phyloP scores from a whole-genome alignment of 2,113 vertebrate genomes.

The Ardeotis arabs region DNA sequence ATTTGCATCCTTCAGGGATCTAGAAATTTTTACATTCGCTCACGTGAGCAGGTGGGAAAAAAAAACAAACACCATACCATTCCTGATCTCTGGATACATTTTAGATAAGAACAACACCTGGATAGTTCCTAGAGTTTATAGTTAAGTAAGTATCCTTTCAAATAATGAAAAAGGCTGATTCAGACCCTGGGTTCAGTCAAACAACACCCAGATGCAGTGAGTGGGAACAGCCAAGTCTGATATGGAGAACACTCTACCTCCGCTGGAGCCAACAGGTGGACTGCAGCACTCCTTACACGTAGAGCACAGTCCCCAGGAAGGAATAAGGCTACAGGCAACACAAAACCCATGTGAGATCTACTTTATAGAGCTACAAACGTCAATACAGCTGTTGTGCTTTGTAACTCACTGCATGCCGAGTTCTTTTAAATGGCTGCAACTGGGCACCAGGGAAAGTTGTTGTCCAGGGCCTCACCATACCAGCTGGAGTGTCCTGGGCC shows the following conservation, averaged over 20 bases:
- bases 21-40: no score
- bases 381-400: not conserved
- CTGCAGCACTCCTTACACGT: rapidly evolving
- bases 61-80: no score
- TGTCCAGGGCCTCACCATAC: not conserved
- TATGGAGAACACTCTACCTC: not conserved
- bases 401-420: not conserved
- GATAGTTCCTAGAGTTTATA: no score
- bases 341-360: not conserved
- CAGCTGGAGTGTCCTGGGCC: not conserved
- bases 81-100: no score
- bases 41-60: no score
- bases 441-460: not conserved
- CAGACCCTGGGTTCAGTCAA: not conserved
- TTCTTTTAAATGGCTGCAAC: not conserved
- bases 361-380: not conserved
- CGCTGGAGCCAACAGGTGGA: not conserved
- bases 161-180: no score
- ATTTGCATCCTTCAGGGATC: no score
- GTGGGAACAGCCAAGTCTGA: not conserved
- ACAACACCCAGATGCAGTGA: not conserved
- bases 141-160: no score
- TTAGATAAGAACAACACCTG: no score
- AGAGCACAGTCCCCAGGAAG: not conserved
- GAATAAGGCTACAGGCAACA: not conserved